Evolutionary conservation across 1,140 invertebrate species (phyloP).

Genomic region (honey bee (Apis mellifera)): DNA sequence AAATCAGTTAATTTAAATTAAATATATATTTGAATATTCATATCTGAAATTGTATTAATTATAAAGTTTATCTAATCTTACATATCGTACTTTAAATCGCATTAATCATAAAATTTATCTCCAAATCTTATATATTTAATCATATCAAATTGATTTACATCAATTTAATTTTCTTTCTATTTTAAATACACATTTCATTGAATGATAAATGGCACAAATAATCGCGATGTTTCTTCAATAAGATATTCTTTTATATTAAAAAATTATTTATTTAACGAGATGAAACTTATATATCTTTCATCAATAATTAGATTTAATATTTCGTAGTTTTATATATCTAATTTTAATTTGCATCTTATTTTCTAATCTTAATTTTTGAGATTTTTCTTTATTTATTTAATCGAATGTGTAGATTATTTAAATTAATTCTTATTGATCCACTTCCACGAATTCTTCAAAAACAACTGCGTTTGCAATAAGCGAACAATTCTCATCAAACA

Average conservation of each 20-base stretch:
- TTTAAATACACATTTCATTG: neutral
- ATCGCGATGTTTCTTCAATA: neutral
- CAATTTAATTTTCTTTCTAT: neutral
- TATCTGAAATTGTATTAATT: neutral
- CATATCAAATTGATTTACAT: neutral
- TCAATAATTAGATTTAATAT: neutral
- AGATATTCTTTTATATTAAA: neutral
- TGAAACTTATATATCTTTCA: neutral
- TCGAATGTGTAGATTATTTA: neutral
- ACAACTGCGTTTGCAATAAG: neutral
- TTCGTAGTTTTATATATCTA: neutral
- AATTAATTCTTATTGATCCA: slow-evolving; percentile 1
- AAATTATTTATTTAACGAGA: slow-evolving; percentile 14
- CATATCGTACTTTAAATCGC: slow-evolving; percentile 13
- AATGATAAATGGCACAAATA: neutral
- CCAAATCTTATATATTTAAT: slow-evolving; percentile 34
- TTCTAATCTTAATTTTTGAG: neutral
- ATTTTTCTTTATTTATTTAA: neutral
- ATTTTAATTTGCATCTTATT: no score
- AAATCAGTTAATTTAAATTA: neutral
- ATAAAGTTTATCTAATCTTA: slow-evolving; percentile 13
- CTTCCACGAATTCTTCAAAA: neutral
- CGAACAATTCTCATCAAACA: neutral
- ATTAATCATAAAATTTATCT: neutral
- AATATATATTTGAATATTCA: neutral